Evolutionary conservation across 2,888 invertebrate species (phyloP).

Genomic region (Agrotis segetum): DNA sequence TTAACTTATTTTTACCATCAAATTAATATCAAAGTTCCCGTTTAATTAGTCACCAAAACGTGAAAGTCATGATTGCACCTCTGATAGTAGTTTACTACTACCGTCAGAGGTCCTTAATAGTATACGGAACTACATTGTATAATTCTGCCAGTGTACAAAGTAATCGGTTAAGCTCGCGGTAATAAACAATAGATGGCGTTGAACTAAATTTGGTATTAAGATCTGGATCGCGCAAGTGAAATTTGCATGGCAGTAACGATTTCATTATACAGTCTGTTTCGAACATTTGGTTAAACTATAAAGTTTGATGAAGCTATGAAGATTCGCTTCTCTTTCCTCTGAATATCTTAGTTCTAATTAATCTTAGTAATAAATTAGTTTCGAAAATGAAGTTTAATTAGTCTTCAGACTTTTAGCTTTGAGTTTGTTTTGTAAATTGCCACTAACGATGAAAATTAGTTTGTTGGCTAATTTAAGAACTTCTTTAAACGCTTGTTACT

Average conservation of each 20-base stretch:
- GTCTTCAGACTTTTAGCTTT: conserved; percentile 12
- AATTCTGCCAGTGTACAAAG: conserved; percentile 24
- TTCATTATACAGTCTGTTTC: conserved; percentile 47
- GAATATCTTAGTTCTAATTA: conserved; percentile 35
- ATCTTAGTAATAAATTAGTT: conserved; percentile 35
- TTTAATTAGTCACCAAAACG: too few species aligned
- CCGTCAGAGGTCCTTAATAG: conserved; percentile 1
- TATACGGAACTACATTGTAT: conserved; percentile 15
- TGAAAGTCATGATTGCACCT: neutral
- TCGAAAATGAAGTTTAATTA: conserved; percentile 29
- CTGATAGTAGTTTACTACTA: conserved; percentile 10
- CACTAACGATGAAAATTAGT: conserved; percentile 15
- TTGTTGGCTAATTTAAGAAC: conserved; percentile 13
- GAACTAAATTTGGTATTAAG: conserved; percentile 43
- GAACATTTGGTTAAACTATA: conserved; percentile 36
- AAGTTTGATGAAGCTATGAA: conserved; percentile 49
- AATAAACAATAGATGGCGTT: conserved; percentile 52
- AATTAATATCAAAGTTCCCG: too few species aligned
- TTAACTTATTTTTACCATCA: too few species aligned
- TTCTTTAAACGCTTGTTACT: conserved; percentile 1
- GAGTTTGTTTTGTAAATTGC: conserved; percentile 12
- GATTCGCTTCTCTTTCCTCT: conserved; percentile 26
- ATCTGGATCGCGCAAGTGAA: conserved; percentile 42
- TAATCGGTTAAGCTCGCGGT: conserved; percentile 28
- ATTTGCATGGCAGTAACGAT: conserved; percentile 53